Conservation (phyloP, 2,113 vertebrate species). For the Callipepla squamata region DNA sequence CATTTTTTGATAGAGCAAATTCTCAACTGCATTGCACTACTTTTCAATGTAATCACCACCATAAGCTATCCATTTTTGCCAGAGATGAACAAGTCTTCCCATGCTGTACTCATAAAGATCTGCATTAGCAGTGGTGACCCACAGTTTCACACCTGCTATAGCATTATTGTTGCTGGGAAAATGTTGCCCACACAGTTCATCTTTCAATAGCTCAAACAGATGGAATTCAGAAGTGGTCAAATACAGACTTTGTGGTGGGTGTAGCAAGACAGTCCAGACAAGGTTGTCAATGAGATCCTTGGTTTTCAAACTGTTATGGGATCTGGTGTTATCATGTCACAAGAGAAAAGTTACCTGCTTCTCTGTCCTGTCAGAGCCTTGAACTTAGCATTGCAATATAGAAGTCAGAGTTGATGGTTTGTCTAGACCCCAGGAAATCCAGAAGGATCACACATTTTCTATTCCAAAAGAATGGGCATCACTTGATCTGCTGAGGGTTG, state of each 20-base stretch:
- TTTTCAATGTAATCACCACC: too few relatives aligned
- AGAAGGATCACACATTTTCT: background rate
- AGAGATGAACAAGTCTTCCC: too few relatives aligned
- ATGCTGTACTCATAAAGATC: background rate
- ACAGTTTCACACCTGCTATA: too few relatives aligned
- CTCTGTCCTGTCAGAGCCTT: background rate
- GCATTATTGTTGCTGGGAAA: background rate
- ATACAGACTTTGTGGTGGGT: background rate
- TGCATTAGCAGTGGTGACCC: background rate
- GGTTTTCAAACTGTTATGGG: background rate
- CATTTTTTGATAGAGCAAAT: background rate
- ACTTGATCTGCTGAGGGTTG: background rate
- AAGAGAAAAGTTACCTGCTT: background rate
- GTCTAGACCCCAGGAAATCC: background rate
- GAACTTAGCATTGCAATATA: background rate
- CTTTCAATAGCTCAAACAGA: background rate
- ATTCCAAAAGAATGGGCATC: background rate
- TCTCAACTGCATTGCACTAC: background rate
- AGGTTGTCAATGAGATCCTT: background rate
- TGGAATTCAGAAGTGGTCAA: background rate
- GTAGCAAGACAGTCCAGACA: too few relatives aligned
- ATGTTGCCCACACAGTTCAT: background rate
- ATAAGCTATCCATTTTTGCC: too few relatives aligned
- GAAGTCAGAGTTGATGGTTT: background rate
- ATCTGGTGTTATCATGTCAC: background rate